Evolutionary conservation across 2,888 invertebrate genomes (phyloP), one percentile per base, ranked within the genome.

Genomic region (Drosophila rubida): DNA sequence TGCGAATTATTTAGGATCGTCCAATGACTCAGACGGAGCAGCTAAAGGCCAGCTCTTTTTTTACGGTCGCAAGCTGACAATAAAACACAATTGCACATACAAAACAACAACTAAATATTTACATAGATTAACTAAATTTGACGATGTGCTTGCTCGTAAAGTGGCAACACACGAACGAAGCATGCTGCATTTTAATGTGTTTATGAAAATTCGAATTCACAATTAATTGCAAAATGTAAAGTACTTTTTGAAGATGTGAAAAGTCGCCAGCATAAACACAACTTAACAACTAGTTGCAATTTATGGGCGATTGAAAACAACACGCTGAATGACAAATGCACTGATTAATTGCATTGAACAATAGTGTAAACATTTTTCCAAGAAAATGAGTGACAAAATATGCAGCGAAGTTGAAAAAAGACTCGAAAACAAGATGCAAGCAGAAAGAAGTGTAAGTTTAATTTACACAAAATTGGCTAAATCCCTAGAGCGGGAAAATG

Each of bases 81-180:
- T 44, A 54, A 46, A 50, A 39, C 4, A 23, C 4, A 23, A 35
- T 13, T 22, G 13, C 9, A 6, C 5, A 32, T 19, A n/a, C n/a
- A 39, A 46, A 46, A 25, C 51, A 48, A 46, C 8, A 23, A 45
- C 1, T 25, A 49, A 53, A 37, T 60, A 70, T 59, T 64, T 57
- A 35, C 44, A 64, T 71, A 60, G 25, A 16, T 50, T 48, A 37
- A 25, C 44, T 59, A 51, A 67, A 65, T 65, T 59, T 65, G 23
- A 71, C 48, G 48, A 54, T 75, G 64, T 23, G 9, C 13, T 44
- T 13, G 19, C 48, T 44, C 49, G 63, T 63, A 50, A 57, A 45
- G 11, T 14, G 22, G 2, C 32, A 41, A 19, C 19, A 19, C 19
- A 19, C 19, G 19, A 42, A 19, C 19, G 19, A 42, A 19, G 13